Base-by-base conservation (phyloP, 53 echinoderm and acorn worm genomes). In the Holothuria leucospilota region DNA sequence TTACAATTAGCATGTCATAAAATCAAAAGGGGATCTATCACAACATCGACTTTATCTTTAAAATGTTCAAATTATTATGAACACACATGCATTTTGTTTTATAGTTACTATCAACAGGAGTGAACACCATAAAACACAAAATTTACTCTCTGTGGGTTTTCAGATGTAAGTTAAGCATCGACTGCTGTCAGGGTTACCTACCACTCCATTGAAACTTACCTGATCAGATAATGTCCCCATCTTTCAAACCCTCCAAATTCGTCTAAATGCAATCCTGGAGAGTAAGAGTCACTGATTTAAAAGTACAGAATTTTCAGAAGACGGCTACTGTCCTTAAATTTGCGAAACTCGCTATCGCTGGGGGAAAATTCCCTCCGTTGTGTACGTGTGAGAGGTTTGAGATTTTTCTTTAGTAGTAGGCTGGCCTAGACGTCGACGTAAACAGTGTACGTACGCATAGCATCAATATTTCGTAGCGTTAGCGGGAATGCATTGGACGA, bases 221-320 rank as follows among this genome's bases (percentile, higher is more conserved):
- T 75, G 75, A 75, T 75, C 75, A 75, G 75, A 75, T 75, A 75
- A 52, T 75, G 75, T 75, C 75, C 75, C 75, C 75, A 75, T 75
- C 12, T 75, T 75, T 46, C 51, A 75, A 75, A 75, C 75, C 75
- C 75, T 75, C 75, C 75, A 28, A 75, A 49, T 75, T 75, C 53
- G 51, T 52, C 51, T 75, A 42, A 75, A 49, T 25, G 49, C 52
- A 49, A 75, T 75, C 75, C 51, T 51, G 75, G 75, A 26, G 75
- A 75, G 52, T 10, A 75, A 75, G 75, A 24, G 49, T 42, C 52
- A 13, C 51, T 24, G 52, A 42, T 26, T 75, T 26, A 49, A 52
- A 75, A 75, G 42, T 42, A 52, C 75, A 42, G 28, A 25, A 51
- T 24, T 52, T 49, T 75, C 52, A 26, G 51, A 75, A 75, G 75